Base-by-base conservation (phyloP, 2,797 vertebrate species). In the Fringilla coelebs region DNA sequence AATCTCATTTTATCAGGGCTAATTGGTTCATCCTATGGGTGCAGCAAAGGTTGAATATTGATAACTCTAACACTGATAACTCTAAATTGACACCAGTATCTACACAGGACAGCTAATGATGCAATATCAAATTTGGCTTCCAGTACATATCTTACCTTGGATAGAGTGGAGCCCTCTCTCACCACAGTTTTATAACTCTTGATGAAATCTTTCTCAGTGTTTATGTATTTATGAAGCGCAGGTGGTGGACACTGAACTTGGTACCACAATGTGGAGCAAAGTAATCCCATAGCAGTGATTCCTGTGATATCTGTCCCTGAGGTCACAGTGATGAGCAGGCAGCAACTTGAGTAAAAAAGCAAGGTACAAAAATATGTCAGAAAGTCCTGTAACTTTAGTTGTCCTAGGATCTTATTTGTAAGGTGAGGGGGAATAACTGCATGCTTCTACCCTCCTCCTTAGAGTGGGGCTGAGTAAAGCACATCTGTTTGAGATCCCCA, bases 261-360 rank as follows among this genome's bases (percentile, higher is more conserved):
- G 41, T 67, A 61, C 58, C 58, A 68, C 51, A 34, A 32, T 0
- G 11, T 55, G 36, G n/a, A 86, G 38, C 46, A 66, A 88, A 85
- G 36, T 48, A 41, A 60, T 87, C 51, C 24, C 2, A 0, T 15
- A 76, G 26, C 0, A 0, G 25, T 54, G 66, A 75, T 81, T 94
- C 58, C 48, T 1, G 0, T 71, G 48, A 61, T 60, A 63, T 51
- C 40, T 45, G n/a, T 52, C 52, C 48, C 46, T 28, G 21, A 80
- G 45, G 51, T 80, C 62, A 75, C 62, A 58, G 20, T 1, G 0
- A 54, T 28, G 46, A 94, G 58, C 49, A 61, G 25, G 20, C 71
- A 74, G 78, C 65, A 83, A 58, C 34, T 36, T 43, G 32, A 67
- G 34, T 60, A 34, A 90, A 85, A 72, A 72, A 84, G 18, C 49